A percentile compares a stretch with the other conserved stretches of the same genome.
phyloP scores from a whole-genome alignment of 2,888 invertebrate species.

The Piscicola geometra region DNA sequence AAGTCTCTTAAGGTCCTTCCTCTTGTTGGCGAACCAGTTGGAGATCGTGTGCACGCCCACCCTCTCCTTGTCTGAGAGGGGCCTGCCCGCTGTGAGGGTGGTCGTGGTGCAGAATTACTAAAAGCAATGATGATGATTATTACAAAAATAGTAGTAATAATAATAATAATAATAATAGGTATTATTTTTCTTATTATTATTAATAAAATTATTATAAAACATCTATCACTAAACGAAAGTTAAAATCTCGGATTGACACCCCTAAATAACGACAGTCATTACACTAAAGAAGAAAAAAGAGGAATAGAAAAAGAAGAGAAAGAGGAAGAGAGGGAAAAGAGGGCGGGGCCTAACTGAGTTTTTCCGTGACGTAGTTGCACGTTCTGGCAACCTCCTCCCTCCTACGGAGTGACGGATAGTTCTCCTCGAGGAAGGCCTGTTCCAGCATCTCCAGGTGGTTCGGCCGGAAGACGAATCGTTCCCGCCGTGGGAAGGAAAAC shows the following conservation, averaged over 20 bases:
- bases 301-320: neutral
- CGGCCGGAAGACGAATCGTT: conserved; percentile 59
- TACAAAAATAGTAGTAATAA: too few relatives aligned
- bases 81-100: conserved; percentile 48
- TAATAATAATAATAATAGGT: too few relatives aligned
- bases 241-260: neutral
- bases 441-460: conserved; percentile 57
- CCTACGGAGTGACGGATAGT: conserved; percentile 57
- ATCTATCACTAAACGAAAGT: too few relatives aligned
- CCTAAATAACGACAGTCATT: neutral
- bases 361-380: conserved; percentile 53
- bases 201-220: too few relatives aligned
- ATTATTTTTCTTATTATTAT: too few relatives aligned
- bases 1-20: conserved; percentile 54
- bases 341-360: conserved; percentile 45
- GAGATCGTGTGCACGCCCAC: conserved; percentile 58
- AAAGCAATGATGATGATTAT: too few relatives aligned
- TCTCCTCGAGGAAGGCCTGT: conserved; percentile 56
- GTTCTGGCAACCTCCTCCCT: conserved; percentile 57
- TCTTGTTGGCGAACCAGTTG: conserved; percentile 59
- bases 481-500: conserved; percentile 46
- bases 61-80: conserved; percentile 54
- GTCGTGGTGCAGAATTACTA: too few relatives aligned
- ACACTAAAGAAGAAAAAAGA: neutral
- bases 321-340: neutral